phyloP scores from a whole-genome alignment of 2,888 invertebrate genomes.

The Lomographa bimaculata region DNA sequence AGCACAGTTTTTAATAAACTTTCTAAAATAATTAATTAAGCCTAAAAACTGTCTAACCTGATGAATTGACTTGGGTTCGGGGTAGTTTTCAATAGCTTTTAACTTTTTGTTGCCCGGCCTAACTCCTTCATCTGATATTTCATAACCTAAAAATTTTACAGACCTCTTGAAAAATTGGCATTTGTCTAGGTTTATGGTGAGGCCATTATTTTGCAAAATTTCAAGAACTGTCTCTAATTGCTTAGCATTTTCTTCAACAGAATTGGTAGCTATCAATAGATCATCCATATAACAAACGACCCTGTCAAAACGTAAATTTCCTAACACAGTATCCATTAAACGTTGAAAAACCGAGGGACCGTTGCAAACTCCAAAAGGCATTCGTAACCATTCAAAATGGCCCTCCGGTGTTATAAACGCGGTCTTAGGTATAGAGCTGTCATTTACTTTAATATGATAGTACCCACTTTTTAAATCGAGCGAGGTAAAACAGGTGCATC shows the following conservation, averaged over 20 bases:
- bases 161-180: conserved; percentile 34
- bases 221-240: conserved; percentile 12
- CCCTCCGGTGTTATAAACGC: too few species aligned
- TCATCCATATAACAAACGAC: conserved; percentile 19
- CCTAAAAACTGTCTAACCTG: conserved; percentile 31
- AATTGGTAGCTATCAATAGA: conserved; percentile 4
- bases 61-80: conserved; percentile 24
- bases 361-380: too few species aligned
- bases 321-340: too few species aligned
- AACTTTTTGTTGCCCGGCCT: conserved; percentile 30
- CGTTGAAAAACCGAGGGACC: too few species aligned
- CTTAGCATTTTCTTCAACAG: conserved; percentile 7
- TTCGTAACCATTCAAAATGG: too few species aligned
- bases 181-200: conserved; percentile 39
- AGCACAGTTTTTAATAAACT: conserved; percentile 43
- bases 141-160: conserved; percentile 36
- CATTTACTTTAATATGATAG: too few species aligned
- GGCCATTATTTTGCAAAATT: conserved; percentile 18
- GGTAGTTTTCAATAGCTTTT: conserved; percentile 28
- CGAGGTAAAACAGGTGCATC: too few species aligned
- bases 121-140: conserved; percentile 20
- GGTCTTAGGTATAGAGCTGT: too few species aligned
- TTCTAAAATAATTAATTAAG: conserved; percentile 39
- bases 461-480: too few species aligned
- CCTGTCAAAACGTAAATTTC: too few species aligned